Conservation (phyloP, 2,113 vertebrate species). For the Triplophysa dalaica region DNA sequence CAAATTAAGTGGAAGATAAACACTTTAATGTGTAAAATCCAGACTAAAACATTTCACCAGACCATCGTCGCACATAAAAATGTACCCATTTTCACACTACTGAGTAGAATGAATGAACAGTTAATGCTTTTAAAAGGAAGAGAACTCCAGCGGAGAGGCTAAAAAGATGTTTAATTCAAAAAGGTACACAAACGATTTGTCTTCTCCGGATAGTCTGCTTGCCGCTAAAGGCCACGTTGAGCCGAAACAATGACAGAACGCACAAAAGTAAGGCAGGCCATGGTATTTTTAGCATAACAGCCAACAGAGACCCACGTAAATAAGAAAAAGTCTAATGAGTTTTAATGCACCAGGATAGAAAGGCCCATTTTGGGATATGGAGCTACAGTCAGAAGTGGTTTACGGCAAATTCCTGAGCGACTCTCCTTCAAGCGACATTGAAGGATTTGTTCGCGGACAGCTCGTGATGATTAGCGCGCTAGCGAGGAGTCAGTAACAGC, state of each 20-base stretch:
- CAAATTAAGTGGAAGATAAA: slow-evolving; percentile 59
- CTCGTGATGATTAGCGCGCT: slow-evolving; percentile 77
- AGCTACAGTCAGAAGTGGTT: slow-evolving; percentile 73
- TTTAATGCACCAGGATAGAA: slow-evolving; percentile 72
- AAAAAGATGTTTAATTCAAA: slow-evolving; percentile 67
- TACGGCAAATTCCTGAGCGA: slow-evolving; percentile 73
- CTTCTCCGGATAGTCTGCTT: slow-evolving; percentile 48
- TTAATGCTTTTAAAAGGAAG: slow-evolving; percentile 43
- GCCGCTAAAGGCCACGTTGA: slow-evolving; percentile 56
- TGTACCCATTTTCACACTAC: slow-evolving; percentile 62
- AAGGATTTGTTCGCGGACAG: slow-evolving; percentile 70
- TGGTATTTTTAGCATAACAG: slow-evolving; percentile 75
- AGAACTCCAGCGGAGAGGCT: slow-evolving; percentile 64
- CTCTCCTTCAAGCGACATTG: slow-evolving; percentile 80
- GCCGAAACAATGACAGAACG: slow-evolving; percentile 69
- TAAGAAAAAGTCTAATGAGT: slow-evolving; percentile 76
- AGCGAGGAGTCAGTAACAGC: slow-evolving; percentile 28
- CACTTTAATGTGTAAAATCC: slow-evolving; percentile 68
- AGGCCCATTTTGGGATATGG: slow-evolving; percentile 69
- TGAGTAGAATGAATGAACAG: slow-evolving; percentile 56
- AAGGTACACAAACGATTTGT: slow-evolving; percentile 64
- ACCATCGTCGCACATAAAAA: slow-evolving; percentile 58
- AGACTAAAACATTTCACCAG: slow-evolving; percentile 65
- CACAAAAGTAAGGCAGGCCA: slow-evolving; percentile 77
- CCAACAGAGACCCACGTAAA: slow-evolving; percentile 72